phyloP scores from a whole-genome alignment of 2,113 vertebrate species.

The Oceanodroma tethys region DNA sequence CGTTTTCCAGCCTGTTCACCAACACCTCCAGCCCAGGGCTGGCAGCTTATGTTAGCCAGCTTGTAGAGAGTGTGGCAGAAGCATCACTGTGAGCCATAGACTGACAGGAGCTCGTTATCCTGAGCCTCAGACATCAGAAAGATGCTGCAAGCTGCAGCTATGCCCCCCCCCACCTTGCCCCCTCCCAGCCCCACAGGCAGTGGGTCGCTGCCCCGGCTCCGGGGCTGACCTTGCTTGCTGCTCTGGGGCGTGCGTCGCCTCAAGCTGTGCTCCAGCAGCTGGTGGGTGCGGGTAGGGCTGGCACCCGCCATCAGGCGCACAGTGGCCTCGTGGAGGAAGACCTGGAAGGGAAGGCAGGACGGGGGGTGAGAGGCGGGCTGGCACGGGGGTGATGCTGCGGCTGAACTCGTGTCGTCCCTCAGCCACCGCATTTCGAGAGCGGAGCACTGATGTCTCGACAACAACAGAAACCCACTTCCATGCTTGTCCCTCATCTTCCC shows the following conservation, averaged over 20 bases:
- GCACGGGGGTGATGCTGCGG: fast-evolving
- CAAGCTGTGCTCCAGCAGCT: slow-evolving; percentile 93
- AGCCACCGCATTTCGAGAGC: background rate
- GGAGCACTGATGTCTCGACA: background rate
- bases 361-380: background rate
- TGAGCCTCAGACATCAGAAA: background rate
- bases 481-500: background rate
- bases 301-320: slow-evolving; percentile 97
- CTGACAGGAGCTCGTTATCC: background rate
- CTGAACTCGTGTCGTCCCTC: background rate
- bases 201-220: fast-evolving
- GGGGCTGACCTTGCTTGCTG: slow-evolving; percentile 67
- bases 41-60: background rate
- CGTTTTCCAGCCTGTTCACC: fast-evolving
- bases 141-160: background rate
- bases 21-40: background rate
- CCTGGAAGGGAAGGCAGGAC: slow-evolving; percentile 63
- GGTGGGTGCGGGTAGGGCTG: slow-evolving; percentile 96
- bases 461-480: background rate
- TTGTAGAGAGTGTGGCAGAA: background rate
- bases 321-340: slow-evolving; percentile 96
- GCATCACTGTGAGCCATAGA: background rate
- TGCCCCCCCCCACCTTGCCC: too few species aligned
- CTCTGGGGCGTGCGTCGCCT: slow-evolving; percentile 76
- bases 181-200: background rate